phyloP scores from a whole-genome alignment of 2,888 invertebrate genomes.

The Parapristionchus giblindavisi region DNA sequence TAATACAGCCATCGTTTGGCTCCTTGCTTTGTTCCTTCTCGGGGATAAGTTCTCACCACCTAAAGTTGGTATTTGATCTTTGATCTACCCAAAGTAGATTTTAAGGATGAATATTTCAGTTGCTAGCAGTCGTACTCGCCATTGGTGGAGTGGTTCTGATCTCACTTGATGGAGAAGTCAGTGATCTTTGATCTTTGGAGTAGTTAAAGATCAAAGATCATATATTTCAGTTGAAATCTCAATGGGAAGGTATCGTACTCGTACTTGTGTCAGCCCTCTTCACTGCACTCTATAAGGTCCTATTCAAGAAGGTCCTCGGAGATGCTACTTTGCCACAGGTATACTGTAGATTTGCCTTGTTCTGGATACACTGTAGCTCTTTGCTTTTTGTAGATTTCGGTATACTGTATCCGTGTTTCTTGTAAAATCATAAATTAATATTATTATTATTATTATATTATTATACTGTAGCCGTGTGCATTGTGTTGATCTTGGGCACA shows the following conservation, averaged over 20 bases:
- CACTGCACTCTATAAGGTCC: slow-evolving; percentile 91
- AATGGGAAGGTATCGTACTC: slow-evolving; percentile 82
- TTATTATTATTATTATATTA: background rate
- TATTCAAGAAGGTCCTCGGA: slow-evolving; percentile 91
- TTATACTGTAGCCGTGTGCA: too few relatives aligned
- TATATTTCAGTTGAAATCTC: slow-evolving; percentile 46
- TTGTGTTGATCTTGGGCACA: too few relatives aligned
- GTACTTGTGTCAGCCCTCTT: slow-evolving; percentile 89
- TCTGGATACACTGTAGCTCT: too few relatives aligned
- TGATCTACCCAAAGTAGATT: too few relatives aligned
- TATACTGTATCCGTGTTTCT: too few relatives aligned
- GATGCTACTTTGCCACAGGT: slow-evolving; percentile 90
- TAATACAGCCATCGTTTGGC: slow-evolving; percentile 71
- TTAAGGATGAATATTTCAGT: slow-evolving; percentile 44
- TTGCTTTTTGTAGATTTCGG: too few relatives aligned
- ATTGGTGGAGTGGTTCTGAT: slow-evolving; percentile 67
- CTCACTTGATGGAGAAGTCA: slow-evolving; percentile 53
- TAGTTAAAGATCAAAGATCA: background rate
- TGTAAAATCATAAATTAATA: too few relatives aligned
- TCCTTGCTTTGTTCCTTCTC: slow-evolving; percentile 71
- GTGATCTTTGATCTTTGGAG: slow-evolving; percentile 5
- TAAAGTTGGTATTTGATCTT: slow-evolving; percentile 57
- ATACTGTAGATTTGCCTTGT: too few relatives aligned
- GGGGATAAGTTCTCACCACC: slow-evolving; percentile 69
- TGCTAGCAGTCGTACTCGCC: slow-evolving; percentile 61